phyloP scores from a whole-genome alignment of 2,113 vertebrate genomes.

The Ondatra zibethicus region DNA sequence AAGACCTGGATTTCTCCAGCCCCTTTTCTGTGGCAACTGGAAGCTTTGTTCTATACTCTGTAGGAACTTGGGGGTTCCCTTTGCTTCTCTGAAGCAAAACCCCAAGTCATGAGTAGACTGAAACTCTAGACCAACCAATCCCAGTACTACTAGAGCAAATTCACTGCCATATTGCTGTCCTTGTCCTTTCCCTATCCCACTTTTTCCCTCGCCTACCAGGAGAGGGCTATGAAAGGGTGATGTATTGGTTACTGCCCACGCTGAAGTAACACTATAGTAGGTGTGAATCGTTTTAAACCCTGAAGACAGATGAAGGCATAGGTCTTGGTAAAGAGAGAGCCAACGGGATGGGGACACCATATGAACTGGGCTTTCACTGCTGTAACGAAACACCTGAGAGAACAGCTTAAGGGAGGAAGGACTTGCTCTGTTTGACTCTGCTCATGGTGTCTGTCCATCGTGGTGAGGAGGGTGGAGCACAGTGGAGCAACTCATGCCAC shows the following conservation, averaged over 20 bases:
- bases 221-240: not conserved
- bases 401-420: not conserved
- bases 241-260: not conserved
- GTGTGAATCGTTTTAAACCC: not conserved
- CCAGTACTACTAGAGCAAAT: not conserved
- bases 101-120: slow-evolving; percentile 37
- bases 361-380: not conserved
- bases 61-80: slow-evolving; percentile 29
- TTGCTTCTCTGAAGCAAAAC: slow-evolving; percentile 36
- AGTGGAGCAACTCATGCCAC: not conserved
- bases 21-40: slow-evolving; percentile 42
- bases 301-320: not conserved
- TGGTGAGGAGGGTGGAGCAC: not conserved
- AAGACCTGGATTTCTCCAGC: not conserved
- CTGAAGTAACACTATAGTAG: not conserved
- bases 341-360: not conserved
- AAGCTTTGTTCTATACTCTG: slow-evolving; percentile 46
- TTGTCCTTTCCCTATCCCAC: not conserved
- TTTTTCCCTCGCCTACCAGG: not conserved
- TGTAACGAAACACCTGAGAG: not conserved
- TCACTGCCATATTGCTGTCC: not conserved
- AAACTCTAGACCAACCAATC: slow-evolving; percentile 46
- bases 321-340: not conserved
- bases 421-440: not conserved
- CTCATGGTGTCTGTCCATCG: not conserved